These are phyloP conservation scores for Ceratosolen fusciceps DNA, from an alignment of 1,140 invertebrate genomes.

Conservation along the genomic window DNA sequence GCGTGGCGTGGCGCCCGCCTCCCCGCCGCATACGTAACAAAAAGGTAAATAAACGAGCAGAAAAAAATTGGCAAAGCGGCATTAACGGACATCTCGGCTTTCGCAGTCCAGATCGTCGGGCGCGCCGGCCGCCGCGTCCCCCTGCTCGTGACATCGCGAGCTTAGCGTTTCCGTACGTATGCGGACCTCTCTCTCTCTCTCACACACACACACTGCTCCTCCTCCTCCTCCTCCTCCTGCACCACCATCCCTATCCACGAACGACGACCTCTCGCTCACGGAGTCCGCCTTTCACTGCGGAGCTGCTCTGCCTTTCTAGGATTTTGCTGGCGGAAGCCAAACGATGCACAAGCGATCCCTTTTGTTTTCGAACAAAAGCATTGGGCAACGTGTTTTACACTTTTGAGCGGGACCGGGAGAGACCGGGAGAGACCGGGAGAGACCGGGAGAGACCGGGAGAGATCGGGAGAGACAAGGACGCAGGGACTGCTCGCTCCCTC, in stretches of 20 bases:
- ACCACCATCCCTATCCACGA: too few species aligned
- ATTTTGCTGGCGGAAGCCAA: slow-evolving; percentile 45
- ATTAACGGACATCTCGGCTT: slow-evolving; percentile 13
- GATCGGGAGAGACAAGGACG: too few species aligned
- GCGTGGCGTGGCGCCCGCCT: background rate
- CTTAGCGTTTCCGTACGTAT: slow-evolving; percentile 35
- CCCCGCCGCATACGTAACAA: background rate
- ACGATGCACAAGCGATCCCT: slow-evolving; percentile 41
- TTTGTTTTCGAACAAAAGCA: slow-evolving; percentile 51
- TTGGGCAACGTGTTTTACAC: slow-evolving; percentile 48
- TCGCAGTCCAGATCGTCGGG: slow-evolving; percentile 3
- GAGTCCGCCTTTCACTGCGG: too few species aligned
- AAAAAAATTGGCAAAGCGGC: background rate
- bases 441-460: too few species aligned
- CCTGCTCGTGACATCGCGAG: slow-evolving; percentile 28
- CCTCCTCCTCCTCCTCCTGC: too few species aligned
- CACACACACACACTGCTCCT: too few species aligned
- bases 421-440: background rate
- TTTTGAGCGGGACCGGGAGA: slow-evolving; percentile 31
- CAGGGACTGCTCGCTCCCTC: too few species aligned
- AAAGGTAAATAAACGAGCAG: background rate
- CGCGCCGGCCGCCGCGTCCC: background rate
- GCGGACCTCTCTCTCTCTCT: background rate
- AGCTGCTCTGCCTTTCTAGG: slow-evolving; percentile 16
- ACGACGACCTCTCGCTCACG: too few species aligned